Evolutionary conservation across 2,888 invertebrate genomes (phyloP), one percentile per base, ranked within the genome.

Genomic region (Idaea biselata): DNA sequence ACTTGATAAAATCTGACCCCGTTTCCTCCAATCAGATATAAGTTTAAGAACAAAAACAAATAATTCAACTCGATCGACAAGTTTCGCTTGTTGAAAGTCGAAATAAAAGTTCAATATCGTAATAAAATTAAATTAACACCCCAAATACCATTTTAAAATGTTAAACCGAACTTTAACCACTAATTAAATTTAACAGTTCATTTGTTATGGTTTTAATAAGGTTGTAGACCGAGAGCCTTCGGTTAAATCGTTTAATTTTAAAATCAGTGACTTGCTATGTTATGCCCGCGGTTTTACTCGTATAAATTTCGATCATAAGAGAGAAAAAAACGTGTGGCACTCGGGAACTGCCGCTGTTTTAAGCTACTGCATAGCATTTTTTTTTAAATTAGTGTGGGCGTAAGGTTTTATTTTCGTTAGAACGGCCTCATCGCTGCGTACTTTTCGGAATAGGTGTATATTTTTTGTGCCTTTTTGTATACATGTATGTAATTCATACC

Each of bases 51-150:
- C 62, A 58, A 62, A 67, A 64, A 60, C 59, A 59, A 16, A n/a
- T 18, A 57, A 44, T 44, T 44, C 44, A 11, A 44, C 44, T 11
- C 44, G 14, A 44, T 44, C 44, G 44, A 57, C 57, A 57, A 18
- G 57, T 18, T 7, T 14, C 57, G 18, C 14, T 57, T 18, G 57
- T 60, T 58, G 64, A 64, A 67, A 67, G 67, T 61, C 11, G 44
- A 14, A 16, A 5, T 56, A 68, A 75, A 77, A 77, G 77, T 77
- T 78, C 79, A 79, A 68, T 70, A 69, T 70, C 73, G 71, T 74
- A 75, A 76, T 80, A 73, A 81, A 81, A 73, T 75, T 76, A 71
- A 74, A 78, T 75, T 71, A 74, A 73, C 67, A 66, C 70, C 66
- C 67, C 65, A 17, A 56, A 65, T 68, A 71, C 67, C 72, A 69